These are phyloP conservation scores for Blera fallax DNA, from an alignment of 2,888 invertebrate species.

Conservation along the genomic window DNA sequence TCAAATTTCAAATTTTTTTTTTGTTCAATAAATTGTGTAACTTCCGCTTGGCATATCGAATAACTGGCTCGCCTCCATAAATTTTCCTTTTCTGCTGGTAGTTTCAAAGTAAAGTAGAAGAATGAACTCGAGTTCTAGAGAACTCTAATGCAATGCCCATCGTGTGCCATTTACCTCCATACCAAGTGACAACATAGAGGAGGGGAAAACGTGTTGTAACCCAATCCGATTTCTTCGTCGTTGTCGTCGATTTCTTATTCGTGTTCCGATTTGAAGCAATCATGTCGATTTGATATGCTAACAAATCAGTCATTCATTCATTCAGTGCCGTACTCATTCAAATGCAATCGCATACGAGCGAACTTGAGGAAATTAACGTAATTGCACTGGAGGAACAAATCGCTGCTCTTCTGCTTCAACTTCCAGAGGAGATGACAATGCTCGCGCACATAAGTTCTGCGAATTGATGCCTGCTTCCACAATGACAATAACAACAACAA, in stretches of 20 bases:
- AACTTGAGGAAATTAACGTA: slow-evolving; percentile 41
- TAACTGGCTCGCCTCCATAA: slow-evolving; percentile 50
- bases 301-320: slow-evolving; percentile 59
- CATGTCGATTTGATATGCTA: slow-evolving; percentile 63
- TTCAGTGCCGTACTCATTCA: slow-evolving; percentile 11
- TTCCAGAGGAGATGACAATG: slow-evolving; percentile 20
- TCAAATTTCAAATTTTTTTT: slow-evolving; percentile 19
- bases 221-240: slow-evolving; percentile 52
- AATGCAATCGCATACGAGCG: slow-evolving; percentile 5
- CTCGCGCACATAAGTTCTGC: not conserved
- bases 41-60: slow-evolving; percentile 49
- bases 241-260: not conserved
- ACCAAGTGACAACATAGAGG: slow-evolving; percentile 6
- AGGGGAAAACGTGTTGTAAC: slow-evolving; percentile 46
- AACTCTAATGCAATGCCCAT: slow-evolving; percentile 37
- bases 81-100: not conserved
- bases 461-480: not conserved
- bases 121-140: slow-evolving; percentile 39
- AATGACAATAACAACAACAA: slow-evolving; percentile 17
- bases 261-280: slow-evolving; percentile 49
- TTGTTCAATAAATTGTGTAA: slow-evolving; percentile 44
- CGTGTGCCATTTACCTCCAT: slow-evolving; percentile 46
- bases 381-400: slow-evolving; percentile 47
- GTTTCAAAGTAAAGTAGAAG: not conserved
- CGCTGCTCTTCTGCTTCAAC: not conserved